Percentiles rank a stretch among this genome's conserved stretches.
These are phyloP conservation scores for Eospalax fontanierii DNA, from an alignment of 2,797 vertebrate species.

Conservation along the genomic window DNA sequence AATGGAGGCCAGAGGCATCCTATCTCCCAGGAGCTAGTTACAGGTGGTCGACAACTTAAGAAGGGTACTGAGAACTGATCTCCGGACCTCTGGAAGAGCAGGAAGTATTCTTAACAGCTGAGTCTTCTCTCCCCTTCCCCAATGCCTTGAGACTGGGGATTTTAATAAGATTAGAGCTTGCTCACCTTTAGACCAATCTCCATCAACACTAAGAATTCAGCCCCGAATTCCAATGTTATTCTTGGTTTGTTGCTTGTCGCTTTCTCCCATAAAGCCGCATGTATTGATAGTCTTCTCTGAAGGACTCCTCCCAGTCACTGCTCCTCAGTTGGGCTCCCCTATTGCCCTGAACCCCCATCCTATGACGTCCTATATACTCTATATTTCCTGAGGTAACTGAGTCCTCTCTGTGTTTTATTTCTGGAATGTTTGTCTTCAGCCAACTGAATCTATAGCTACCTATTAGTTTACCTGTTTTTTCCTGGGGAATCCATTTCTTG, in stretches of 20 bases:
- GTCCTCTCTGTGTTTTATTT: neutral
- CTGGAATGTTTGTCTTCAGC: constrained; percentile 19
- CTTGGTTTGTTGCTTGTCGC: neutral
- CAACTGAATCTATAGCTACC: neutral
- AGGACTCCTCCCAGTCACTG: neutral
- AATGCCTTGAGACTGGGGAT: neutral
- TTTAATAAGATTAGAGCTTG: neutral
- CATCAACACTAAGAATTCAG: neutral
- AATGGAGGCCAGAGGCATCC: neutral
- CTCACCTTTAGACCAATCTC: constrained; percentile 39
- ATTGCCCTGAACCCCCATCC: neutral
- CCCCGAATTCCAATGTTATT: neutral
- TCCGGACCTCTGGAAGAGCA: neutral
- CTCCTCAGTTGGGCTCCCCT: neutral
- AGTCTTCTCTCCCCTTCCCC: too few species aligned
- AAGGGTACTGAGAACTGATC: neutral
- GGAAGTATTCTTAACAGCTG: neutral
- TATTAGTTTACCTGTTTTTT: neutral
- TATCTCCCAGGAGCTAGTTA: neutral
- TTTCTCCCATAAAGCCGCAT: neutral
- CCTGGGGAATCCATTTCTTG: neutral
- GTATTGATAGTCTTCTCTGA: neutral
- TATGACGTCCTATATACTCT: too few species aligned
- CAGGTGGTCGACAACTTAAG: too few species aligned
- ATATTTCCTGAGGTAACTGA: neutral